Evolutionary conservation across 2,888 invertebrate genomes (phyloP), one percentile per base, ranked within the genome.

Genomic region (Cactoblastis cactorum): DNA sequence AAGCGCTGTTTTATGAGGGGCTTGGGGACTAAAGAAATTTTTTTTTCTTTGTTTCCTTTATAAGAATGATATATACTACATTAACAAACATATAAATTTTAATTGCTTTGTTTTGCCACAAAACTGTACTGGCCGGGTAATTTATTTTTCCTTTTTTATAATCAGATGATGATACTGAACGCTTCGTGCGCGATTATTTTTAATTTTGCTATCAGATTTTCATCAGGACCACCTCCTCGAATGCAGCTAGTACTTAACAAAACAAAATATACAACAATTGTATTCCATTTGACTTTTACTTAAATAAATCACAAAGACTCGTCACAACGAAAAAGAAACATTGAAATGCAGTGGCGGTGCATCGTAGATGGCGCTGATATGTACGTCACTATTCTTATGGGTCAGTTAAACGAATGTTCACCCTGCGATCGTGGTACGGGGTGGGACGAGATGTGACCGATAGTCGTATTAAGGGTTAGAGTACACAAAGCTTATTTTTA

Each of bases 341-440:
- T 75, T 68, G 73, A 69, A 75, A 72, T 71, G 71, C 74, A 64
- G 67, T 63, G 74, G 72, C 73, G 76, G 73, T 72, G 68, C 58
- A 61, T 46, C 22, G 46, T 46, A 46, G 34, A 46, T 46, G 22
- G 34, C 14, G 22, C 15, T n/a, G 35, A 46, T 46, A 46, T 22
- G 67, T 63, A 69, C 73, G 68, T 75, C 72, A 71, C 68, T 53
- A 62, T 55, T 63, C 63, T 65, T 74, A 74, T 79, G 74, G 82
- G 80, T 83, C 77, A 81, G 74, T 83, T 81, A 83, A 75, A 68
- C 74, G 84, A 67, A 59, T 80, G 62, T 83, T 83, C 80, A 83
- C 77, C 83, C 74, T 68, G 17, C 19, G 17, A n/a, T 15, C 63
- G 65, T 70, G 74, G 75, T 68, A 77, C 77, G 58, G 76, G 71